Percentiles rank a stretch among this genome's conserved stretches.
Evolutionary conservation across 2,113 vertebrate species (phyloP).

Genomic region (Hyaena hyaena): DNA sequence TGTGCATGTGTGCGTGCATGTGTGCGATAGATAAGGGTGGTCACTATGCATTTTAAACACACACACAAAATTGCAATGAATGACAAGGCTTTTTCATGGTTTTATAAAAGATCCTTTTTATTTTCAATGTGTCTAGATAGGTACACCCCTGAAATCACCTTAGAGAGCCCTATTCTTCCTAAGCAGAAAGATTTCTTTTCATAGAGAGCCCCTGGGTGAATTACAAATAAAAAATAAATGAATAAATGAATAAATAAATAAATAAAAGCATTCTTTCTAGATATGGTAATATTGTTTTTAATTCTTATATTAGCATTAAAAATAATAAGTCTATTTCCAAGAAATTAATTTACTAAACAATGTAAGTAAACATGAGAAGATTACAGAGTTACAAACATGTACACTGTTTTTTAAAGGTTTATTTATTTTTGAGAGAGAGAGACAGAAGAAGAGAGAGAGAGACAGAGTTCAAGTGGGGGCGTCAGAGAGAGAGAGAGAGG

Average conservation of each 20-base stretch:
- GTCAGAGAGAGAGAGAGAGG: too few species aligned
- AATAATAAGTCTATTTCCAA: not conserved
- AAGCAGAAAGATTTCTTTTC: constrained; percentile 34
- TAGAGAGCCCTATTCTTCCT: not conserved
- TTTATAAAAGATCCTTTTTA: not conserved
- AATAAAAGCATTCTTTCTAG: not conserved
- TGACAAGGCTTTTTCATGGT: not conserved
- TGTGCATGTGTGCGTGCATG: not conserved
- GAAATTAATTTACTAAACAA: constrained; percentile 31
- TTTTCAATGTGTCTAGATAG: constrained; percentile 1
- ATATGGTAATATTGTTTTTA: constrained; percentile 17
- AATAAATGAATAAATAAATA: not conserved
- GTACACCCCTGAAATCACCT: not conserved
- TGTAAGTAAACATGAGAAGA: not conserved
- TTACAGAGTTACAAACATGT: not conserved
- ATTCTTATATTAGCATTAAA: constrained; percentile 20
- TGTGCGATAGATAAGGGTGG: not conserved
- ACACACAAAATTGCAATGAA: not conserved
- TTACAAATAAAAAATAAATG: not conserved
- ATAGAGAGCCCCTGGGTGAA: not conserved
- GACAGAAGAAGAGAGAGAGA: too few species aligned
- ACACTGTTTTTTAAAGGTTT: not conserved
- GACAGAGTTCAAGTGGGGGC: too few species aligned
- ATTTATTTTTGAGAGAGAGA: too few species aligned
- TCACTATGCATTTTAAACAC: not conserved